phyloP scores from a whole-genome alignment of 2,888 invertebrate genomes.

The Spicauda simplicius region DNA sequence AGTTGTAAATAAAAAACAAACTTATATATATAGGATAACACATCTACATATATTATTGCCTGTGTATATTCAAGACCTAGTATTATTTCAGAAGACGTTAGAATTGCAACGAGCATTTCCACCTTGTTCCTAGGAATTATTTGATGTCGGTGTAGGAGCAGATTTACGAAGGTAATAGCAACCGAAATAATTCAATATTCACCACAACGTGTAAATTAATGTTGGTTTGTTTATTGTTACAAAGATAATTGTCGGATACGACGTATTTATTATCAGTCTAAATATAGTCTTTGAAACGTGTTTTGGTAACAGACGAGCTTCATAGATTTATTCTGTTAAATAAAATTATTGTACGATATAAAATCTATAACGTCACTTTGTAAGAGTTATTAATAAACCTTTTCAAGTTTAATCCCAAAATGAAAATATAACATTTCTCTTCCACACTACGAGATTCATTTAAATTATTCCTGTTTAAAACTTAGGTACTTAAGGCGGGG shows the following conservation, averaged over 20 bases:
- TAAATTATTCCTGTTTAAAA: too few relatives aligned
- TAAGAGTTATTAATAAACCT: too few relatives aligned
- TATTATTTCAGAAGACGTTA: not conserved
- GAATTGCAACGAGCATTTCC: not conserved
- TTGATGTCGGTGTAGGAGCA: slow-evolving; percentile 1
- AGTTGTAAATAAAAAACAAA: too few relatives aligned
- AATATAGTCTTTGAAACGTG: not conserved
- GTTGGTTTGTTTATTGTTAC: slow-evolving; percentile 19
- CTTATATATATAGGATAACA: too few relatives aligned
- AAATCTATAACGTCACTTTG: too few relatives aligned
- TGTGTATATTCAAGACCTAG: too few relatives aligned
- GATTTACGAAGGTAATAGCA: slow-evolving; percentile 12
- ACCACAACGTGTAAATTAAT: slow-evolving; percentile 8
- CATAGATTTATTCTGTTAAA: not conserved
- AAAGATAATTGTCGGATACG: not conserved
- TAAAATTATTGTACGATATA: too few relatives aligned
- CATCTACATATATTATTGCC: too few relatives aligned
- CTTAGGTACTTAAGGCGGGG: too few relatives aligned
- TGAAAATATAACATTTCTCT: too few relatives aligned
- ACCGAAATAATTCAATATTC: slow-evolving; percentile 24
- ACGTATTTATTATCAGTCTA: not conserved
- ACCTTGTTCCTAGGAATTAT: slow-evolving; percentile 5
- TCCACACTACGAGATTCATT: too few relatives aligned
- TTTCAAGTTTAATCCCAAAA: too few relatives aligned
- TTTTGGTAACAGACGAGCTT: not conserved